Evolutionary conservation across 2,797 vertebrate species (phyloP), one percentile per base, ranked within the genome.

Genomic region (Sebastes reedi): DNA sequence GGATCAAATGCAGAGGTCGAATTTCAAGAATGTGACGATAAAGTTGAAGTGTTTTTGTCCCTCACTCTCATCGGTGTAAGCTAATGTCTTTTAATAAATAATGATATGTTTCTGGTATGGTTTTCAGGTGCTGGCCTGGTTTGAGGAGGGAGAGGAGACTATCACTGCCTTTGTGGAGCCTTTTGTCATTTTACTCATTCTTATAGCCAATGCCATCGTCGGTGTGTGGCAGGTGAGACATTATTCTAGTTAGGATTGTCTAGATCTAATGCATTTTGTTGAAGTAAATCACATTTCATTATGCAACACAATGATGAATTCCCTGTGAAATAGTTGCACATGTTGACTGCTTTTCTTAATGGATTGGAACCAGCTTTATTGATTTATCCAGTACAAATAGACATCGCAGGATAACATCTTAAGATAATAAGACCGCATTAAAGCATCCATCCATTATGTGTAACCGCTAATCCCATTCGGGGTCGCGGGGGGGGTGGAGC

Each of bases 91-190:
- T 59, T 30, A 34, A 42, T 50, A 39, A 55, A 46, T 66, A 62
- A 56, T 67, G 27, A 18, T 8, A 1, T 58, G 2, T 64, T 75
- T 77, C n/a, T 56, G 7, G 1, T 82, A 4, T 24, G 82, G 25
- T 79, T 72, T 95, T 13, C 87, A 99, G 99, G 97, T 99, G 82
- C 95, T 99, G 96, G 99, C 99, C 90, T 99, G 98, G 98, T 99
- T 99, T 92, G 99, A 99, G 94, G 99, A 99, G 94, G 99, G 99
- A 77, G 99, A 99, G 94, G 99, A 99, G 95, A 99, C 98, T 4
- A 96, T 99, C 87, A 99, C 99, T 85, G 99, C 98, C 20, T 99
- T 99, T 88, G 99, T 99, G 95, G 99, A 99, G 86, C 99, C 99
- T 91, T 99, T 99, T 95, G 99, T 99, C 88, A 99, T 99, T 91